Evolutionary conservation across 2,888 invertebrate genomes (phyloP), one percentile per base, ranked within the genome.

Genomic region (Therioaphis trifolii): DNA sequence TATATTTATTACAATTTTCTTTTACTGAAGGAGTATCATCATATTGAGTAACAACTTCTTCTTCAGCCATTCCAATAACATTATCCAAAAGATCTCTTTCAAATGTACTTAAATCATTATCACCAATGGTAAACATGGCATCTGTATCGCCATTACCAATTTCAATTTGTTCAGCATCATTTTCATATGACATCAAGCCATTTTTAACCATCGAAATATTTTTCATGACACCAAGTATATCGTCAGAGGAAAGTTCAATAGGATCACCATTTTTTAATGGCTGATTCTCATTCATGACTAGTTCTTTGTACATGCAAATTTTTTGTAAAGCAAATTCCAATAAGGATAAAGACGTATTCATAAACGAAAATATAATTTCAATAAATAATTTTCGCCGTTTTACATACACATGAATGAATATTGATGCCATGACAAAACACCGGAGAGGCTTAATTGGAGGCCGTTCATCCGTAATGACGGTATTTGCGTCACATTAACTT

Each of bases 51-150:
- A 82, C 82, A 14, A 82, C 82, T 82, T 82, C 82, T 82, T 82
- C 82, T 74, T 82, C 82, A n/a, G 82, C 82, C 40, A 82, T 82
- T 52, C 82, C 82, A 66, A 82, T 82, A n/a, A 82, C 82, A 82
- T 82, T 82, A 18, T 82, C 82, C n/a, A 82, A 63, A 40, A 82
- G 74, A 74, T 82, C 82, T 82, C 66, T 74, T 82, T 82, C 82
- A 82, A 82, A 82, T 24, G 82, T 74, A 35, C 61, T 49, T 52
- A 82, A 82, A 43, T 82, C 82, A 52, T 82, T 82, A 74, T 82
- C 82, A 5, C 82, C 82, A 82, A 82, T 74, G 2, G 40, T 40
- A 63, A 82, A 82, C 82, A 82, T 82, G 29, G 63, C 46, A 49
- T 82, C 82, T 63, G 82, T 2, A 82, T 72, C 80, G 0, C 80